These are phyloP conservation scores for Microtus richardsoni DNA, from an alignment of 2,113 vertebrate genomes.

Conservation along the genomic window DNA sequence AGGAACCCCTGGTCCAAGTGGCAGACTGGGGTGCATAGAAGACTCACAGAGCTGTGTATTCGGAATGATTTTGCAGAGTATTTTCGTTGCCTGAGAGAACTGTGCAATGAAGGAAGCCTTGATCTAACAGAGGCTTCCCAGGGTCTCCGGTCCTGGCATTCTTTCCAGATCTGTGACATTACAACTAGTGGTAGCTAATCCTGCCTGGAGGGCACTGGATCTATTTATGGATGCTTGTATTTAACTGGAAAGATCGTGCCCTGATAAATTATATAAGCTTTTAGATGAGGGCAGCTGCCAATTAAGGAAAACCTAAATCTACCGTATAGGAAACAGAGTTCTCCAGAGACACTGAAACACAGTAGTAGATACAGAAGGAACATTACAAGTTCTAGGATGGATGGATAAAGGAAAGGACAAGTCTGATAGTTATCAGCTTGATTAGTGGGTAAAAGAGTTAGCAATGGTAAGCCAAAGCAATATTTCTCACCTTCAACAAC, in stretches of 20 bases:
- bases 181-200: conserved; percentile 45
- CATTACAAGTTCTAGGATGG: neutral
- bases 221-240: conserved; percentile 60
- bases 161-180: conserved; percentile 56
- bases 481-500: neutral
- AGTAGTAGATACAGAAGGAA: neutral
- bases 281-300: neutral
- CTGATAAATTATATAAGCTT: conserved; percentile 33
- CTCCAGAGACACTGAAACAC: neutral
- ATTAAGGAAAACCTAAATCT: neutral
- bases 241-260: conserved; percentile 47
- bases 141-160: conserved; percentile 7
- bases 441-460: neutral
- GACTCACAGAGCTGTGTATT: neutral
- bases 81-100: conserved; percentile 20
- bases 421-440: neutral
- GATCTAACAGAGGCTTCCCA: conserved; percentile 36
- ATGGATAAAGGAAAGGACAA: neutral
- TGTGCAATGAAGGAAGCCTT: conserved; percentile 18
- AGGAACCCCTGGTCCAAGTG: neutral
- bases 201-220: conserved; percentile 24
- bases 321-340: neutral
- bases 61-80: conserved; percentile 27
- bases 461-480: conserved; percentile 19
- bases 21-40: neutral